Base-by-base conservation (phyloP, 1,140 invertebrate genomes). In the Wasmannia auropunctata region DNA sequence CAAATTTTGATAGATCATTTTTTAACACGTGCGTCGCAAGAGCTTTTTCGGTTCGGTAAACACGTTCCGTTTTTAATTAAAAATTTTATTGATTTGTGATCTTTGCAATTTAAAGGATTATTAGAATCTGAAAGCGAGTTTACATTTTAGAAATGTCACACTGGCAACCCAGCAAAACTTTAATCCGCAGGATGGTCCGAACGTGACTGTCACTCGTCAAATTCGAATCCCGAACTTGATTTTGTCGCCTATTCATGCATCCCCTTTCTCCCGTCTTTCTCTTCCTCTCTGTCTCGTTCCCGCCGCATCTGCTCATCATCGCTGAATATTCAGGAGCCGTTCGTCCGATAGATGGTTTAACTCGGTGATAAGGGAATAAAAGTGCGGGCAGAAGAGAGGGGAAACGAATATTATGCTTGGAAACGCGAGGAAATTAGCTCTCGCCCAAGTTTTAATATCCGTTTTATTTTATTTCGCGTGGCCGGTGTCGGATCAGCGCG, bases 381-480 rank as follows among this genome's bases (percentile, higher is more conserved):
- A 58, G 67, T 81, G 40, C 43, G n/a, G 65, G 5, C 69, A 19
- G 62, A 65, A 49, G 60, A 63, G 46, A 72, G 63, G 69, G 34
- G 63, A 83, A 74, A 74, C 67, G 79, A 83, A 79, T 90, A 90
- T 91, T 91, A 87, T 90, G 84, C 74, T 8, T 43, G 85, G 72
- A 80, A 90, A 91, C 86, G 74, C 76, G 91, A 92, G 91, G 91
- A 91, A 92, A 92, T 91, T 92, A 91, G 91, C 85, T 91, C 80
- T 85, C 86, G 88, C 85, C 90, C 63, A 43, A 90, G 88, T 91
- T 92, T 92, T 91, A 92, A 92, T 92, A 92, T 92, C 91, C 91
- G 91, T 90, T 92, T 91, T 90, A 92, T 91, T 92, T 91, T 90
- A 89, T 91, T 90, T 91, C 81, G 62, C 40, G 63, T 67, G 58